These are phyloP conservation scores for Drosophila jambulina DNA, from an alignment of 1,140 invertebrate species.

Conservation along the genomic window DNA sequence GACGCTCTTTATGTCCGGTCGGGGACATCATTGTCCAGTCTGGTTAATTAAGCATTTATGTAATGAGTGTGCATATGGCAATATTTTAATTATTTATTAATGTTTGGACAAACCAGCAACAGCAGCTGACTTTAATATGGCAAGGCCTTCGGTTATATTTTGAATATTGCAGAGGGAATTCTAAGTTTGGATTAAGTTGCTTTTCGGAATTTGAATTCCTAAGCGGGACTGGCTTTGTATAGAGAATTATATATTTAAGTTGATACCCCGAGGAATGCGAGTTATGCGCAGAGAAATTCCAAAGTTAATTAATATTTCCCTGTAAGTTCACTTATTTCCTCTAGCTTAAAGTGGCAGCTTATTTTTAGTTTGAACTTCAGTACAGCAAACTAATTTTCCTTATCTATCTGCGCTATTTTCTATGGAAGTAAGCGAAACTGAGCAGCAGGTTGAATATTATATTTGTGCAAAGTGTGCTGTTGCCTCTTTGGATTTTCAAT, in stretches of 20 bases:
- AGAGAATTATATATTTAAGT: not conserved
- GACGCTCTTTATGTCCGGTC: conserved; percentile 39
- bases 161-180: conserved; percentile 1
- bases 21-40: conserved; percentile 30
- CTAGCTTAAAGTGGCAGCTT: not conserved
- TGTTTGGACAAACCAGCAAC: conserved; percentile 16
- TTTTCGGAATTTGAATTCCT: not conserved
- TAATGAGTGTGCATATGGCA: conserved; percentile 53
- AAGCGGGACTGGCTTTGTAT: not conserved
- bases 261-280: not conserved
- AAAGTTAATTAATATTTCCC: not conserved
- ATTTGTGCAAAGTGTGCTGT: conserved; percentile 24
- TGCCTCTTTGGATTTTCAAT: conserved; percentile 66
- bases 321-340: not conserved
- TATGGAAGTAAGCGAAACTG: not conserved
- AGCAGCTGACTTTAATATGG: conserved; percentile 8
- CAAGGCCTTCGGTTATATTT: not conserved
- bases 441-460: conserved; percentile 5
- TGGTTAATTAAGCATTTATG: conserved; percentile 61
- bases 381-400: conserved; percentile 12
- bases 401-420: conserved; percentile 17
- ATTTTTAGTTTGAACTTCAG: not conserved
- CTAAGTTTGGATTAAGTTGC: not conserved
- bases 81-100: conserved; percentile 49
- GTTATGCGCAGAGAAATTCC: not conserved